Percentiles rank a stretch among this genome's conserved stretches.
Conservation (phyloP, 2,888 invertebrate genomes). For the Ptycholaimellus sp. region DNA sequence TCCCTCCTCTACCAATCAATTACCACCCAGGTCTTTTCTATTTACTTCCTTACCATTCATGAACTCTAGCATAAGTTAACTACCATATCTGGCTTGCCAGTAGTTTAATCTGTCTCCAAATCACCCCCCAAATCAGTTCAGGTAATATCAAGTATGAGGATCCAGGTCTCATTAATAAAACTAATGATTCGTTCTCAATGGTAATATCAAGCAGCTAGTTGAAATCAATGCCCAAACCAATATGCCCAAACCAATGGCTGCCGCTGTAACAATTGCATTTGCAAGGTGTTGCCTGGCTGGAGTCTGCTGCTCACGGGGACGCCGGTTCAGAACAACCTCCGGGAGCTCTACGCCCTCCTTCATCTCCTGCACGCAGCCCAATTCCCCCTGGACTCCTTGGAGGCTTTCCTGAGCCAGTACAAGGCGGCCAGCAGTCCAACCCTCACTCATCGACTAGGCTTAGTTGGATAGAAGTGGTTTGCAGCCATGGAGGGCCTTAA, state of each 20-base stretch:
- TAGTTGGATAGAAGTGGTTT: not conserved
- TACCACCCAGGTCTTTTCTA: too few species aligned
- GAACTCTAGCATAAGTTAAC: too few species aligned
- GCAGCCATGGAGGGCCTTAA: conserved; percentile 16
- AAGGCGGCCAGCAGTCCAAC: conserved; percentile 5
- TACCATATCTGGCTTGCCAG: too few species aligned
- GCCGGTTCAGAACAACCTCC: conserved; percentile 28
- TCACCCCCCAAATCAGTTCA: too few species aligned
- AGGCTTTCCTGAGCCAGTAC: conserved; percentile 22
- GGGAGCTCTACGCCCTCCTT: conserved; percentile 26
- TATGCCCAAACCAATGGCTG: too few species aligned
- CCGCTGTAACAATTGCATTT: too few species aligned
- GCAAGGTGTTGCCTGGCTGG: not conserved
- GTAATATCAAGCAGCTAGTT: not conserved
- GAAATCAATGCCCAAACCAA: not conserved
- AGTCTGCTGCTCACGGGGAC: conserved; percentile 27
- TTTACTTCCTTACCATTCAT: too few species aligned
- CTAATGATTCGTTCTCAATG: not conserved
- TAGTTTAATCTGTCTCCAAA: too few species aligned
- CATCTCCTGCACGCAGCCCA: conserved; percentile 20
- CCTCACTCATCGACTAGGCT: not conserved
- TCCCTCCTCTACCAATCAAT: conserved; percentile 32
- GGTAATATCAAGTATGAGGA: too few species aligned
- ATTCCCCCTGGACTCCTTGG: conserved; percentile 17
- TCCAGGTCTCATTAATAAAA: too few species aligned